Conservation (phyloP, 2,797 vertebrate species). For the Octomys mimax region DNA sequence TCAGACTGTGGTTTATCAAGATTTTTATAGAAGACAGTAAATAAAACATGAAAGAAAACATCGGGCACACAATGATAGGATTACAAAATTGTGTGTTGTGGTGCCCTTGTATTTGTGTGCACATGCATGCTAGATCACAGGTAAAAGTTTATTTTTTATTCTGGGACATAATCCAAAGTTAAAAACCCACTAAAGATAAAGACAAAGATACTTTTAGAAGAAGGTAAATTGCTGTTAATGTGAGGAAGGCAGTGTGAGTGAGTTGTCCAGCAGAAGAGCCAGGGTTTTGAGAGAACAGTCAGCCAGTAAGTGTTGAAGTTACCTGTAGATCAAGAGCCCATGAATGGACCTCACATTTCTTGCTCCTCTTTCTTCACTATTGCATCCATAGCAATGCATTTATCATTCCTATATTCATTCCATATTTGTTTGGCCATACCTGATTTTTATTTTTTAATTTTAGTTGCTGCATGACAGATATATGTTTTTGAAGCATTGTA, state of each 20-base stretch:
- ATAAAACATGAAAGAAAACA: neutral
- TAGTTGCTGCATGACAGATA: neutral
- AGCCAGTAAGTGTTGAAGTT: neutral
- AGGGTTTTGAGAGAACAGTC: rapidly evolving
- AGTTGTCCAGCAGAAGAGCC: neutral
- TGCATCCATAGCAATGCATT: neutral
- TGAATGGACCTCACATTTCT: rapidly evolving
- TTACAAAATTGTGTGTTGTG: neutral
- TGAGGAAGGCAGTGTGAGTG: too few species aligned
- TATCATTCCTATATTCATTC: neutral
- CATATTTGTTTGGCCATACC: neutral
- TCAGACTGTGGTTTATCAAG: neutral
- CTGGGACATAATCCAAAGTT: neutral
- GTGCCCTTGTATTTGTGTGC: too few species aligned
- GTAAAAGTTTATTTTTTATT: neutral
- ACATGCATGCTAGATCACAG: neutral
- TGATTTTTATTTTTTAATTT: neutral
- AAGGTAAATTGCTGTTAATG: neutral
- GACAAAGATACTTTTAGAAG: neutral
- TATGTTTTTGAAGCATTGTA: neutral
- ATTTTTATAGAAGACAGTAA: neutral
- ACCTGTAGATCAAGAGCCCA: neutral
- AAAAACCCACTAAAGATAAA: neutral
- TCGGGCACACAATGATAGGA: neutral
- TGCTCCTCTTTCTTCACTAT: too few species aligned